Percentiles rank a stretch among this genome's conserved stretches.
These are phyloP conservation scores for Okamejei kenojei DNA, from an alignment of 2,797 vertebrate species.

Conservation along the genomic window DNA sequence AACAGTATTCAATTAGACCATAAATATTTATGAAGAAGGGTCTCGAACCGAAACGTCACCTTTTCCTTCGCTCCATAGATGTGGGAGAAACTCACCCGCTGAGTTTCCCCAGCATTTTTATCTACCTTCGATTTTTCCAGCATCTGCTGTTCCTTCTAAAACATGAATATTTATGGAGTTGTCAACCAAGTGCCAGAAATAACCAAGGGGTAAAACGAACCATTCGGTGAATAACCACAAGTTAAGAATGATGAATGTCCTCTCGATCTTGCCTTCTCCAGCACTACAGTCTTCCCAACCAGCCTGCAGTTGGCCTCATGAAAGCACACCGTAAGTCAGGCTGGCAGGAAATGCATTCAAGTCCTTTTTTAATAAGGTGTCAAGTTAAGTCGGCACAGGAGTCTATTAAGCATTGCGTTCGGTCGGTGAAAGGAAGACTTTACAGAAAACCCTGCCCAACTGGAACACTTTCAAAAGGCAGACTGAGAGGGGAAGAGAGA, in stretches of 20 bases:
- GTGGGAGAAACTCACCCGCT: too few species aligned
- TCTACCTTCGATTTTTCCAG: too few species aligned
- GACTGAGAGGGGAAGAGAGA: neutral
- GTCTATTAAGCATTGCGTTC: too few species aligned
- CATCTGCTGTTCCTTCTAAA: too few species aligned
- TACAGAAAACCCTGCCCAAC: neutral
- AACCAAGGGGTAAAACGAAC: neutral
- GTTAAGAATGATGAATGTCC: neutral
- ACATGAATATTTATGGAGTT: neutral
- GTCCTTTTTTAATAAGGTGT: slow-evolving; percentile 6
- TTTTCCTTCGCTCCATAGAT: too few species aligned
- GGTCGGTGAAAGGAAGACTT: neutral
- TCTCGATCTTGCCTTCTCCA: neutral
- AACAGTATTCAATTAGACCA: neutral
- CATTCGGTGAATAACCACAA: neutral
- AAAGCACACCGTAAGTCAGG: neutral
- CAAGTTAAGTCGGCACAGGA: neutral
- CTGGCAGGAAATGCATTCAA: neutral
- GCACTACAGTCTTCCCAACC: neutral
- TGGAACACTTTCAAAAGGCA: neutral
- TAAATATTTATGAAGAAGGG: neutral
- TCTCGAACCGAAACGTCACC: too few species aligned
- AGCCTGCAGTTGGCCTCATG: neutral
- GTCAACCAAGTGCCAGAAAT: neutral
- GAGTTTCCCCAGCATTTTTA: too few species aligned